Base-by-base conservation (phyloP, 2,113 vertebrate genomes). In the Numida meleagris region DNA sequence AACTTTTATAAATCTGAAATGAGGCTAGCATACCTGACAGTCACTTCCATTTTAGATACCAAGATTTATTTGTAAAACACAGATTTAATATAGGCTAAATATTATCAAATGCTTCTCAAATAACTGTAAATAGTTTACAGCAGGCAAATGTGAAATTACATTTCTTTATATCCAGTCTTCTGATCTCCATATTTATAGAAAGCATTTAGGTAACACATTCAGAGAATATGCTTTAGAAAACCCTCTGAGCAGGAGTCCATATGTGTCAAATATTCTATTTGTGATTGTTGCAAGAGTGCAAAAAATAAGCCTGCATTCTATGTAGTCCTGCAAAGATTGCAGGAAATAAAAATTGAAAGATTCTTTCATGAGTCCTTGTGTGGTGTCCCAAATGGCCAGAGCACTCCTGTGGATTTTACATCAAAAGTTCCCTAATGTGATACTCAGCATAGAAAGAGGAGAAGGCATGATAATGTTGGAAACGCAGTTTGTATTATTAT, bases 381-480 rank as follows among this genome's bases (percentile, higher is more conserved):
- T 10, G 46, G 55, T 42, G 9, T 29, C 18, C 4, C 18, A 36
- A 42, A 11, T 3, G 71, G 10, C 33, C 68, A 45, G 45, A 53
- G 18, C 29, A 9, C 2, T n/a, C 23, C 48, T 38, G 23, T 2
- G 3, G 9, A 14, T n/a, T 84, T 82, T 36, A 23, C 34, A 36
- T 61, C 40, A 50, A 18, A 70, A 27, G 4, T 11, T 55, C 21
- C 17, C 10, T n/a, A 19, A 27, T 13, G 9, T 40, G 27, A 34
- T 70, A 15, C 4, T 68, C 0, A 0, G 21, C 12, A 17, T 4
- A 61, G 33, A n/a, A 63, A 40, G 19, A 48, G 7, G 7, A 38
- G 46, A 55, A 70, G 45, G 24, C 0, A 1, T 57, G 36, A 46
- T 27, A 33, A 31, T n/a, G n/a, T 18, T 43, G 14, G 43, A 89